phyloP scores from a whole-genome alignment of 1,140 invertebrate genomes.

The Eupristina koningsbergeri region DNA sequence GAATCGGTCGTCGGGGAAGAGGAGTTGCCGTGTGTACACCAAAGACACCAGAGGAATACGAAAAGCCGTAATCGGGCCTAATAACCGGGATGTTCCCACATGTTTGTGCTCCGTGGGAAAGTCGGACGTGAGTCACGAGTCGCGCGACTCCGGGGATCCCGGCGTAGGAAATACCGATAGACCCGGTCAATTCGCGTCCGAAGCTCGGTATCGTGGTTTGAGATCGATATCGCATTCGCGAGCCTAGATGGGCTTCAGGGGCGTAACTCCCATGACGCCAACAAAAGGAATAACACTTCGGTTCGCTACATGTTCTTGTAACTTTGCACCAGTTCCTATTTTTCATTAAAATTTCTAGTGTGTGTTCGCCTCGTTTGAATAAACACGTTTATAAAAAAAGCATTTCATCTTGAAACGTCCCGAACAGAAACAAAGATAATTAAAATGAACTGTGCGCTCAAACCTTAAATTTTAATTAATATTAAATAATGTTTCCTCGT shows the following conservation, averaged over 20 bases:
- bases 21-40: too few species aligned
- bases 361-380: too few species aligned
- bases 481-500: too few species aligned
- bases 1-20: not conserved
- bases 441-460: too few species aligned
- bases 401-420: too few species aligned
- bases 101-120: conserved; percentile 68
- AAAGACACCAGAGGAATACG: conserved; percentile 66
- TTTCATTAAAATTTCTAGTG: not conserved
- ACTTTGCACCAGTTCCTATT: not conserved
- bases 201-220: not conserved
- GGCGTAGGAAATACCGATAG: conserved; percentile 39
- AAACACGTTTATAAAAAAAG: too few species aligned
- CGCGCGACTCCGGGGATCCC: conserved; percentile 41
- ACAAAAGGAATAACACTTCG: not conserved
- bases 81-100: conserved; percentile 72
- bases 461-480: too few species aligned
- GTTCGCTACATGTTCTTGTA: not conserved
- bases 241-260: too few species aligned
- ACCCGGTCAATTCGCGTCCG: conserved; percentile 2
- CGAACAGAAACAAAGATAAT: too few species aligned
- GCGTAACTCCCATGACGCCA: too few species aligned
- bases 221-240: too few species aligned
- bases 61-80: conserved; percentile 68
- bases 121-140: conserved; percentile 68